These are phyloP conservation scores for Hirtodrosophila histrioides DNA, from an alignment of 2,888 invertebrate genomes.

Conservation along the genomic window DNA sequence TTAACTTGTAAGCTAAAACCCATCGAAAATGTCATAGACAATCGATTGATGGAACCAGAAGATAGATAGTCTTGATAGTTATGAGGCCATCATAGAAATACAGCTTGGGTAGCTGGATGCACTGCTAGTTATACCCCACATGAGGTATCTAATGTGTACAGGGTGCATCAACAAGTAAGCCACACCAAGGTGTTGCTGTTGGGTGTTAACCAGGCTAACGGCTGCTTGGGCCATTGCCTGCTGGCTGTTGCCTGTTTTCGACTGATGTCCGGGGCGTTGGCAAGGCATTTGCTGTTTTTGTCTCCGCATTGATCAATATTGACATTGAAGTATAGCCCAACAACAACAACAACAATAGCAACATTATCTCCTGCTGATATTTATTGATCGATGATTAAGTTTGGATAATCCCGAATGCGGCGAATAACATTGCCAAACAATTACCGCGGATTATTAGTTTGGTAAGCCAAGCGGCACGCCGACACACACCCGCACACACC, in stretches of 20 bases:
- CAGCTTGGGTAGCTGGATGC: neutral
- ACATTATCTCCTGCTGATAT: conserved; percentile 14
- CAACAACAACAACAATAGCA: conserved; percentile 10
- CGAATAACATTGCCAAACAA: conserved; percentile 39
- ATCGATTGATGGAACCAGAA: too few species aligned
- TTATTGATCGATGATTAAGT: conserved; percentile 43
- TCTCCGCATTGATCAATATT: conserved; percentile 43
- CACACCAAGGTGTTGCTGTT: too few species aligned
- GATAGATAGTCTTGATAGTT: too few species aligned
- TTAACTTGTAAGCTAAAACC: too few species aligned
- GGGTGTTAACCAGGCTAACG: too few species aligned
- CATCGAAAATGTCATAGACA: too few species aligned
- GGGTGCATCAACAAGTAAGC: too few species aligned
- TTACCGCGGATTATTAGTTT: conserved; percentile 36
- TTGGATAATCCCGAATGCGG: conserved; percentile 6
- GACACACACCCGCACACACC: too few species aligned
- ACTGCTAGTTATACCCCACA: too few species aligned
- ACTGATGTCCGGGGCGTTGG: conserved; percentile 24
- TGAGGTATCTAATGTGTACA: too few species aligned
- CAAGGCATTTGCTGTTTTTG: conserved; percentile 15
- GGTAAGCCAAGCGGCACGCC: conserved; percentile 14
- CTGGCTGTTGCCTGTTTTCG: conserved; percentile 13
- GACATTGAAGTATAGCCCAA: conserved; percentile 42
- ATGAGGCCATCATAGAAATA: too few species aligned
- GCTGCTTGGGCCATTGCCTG: neutral